Conservation (phyloP, 2,888 invertebrate genomes). For the Poecilus cupreus region DNA sequence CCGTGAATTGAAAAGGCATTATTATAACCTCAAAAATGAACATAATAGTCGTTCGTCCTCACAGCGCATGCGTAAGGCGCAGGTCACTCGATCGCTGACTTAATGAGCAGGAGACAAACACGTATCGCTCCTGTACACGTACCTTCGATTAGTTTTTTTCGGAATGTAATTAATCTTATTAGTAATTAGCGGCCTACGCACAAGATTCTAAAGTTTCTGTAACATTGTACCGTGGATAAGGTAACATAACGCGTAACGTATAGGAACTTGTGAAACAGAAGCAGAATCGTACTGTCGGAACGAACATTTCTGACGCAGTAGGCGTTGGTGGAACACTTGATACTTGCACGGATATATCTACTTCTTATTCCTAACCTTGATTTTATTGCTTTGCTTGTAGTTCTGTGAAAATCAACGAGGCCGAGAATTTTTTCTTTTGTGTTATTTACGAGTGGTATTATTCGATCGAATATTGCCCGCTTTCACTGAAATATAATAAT, state of each 20-base stretch:
- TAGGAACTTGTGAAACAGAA: background rate
- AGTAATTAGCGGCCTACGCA: constrained; percentile 40
- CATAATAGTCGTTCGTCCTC: no score
- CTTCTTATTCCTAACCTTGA: constrained; percentile 9
- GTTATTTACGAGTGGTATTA: background rate
- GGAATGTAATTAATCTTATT: constrained; percentile 42
- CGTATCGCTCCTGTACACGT: constrained; percentile 36
- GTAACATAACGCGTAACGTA: background rate
- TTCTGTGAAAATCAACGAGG: constrained; percentile 29
- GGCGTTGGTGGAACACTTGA: background rate
- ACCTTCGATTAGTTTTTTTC: constrained; percentile 43
- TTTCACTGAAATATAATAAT: no score
- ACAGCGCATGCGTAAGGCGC: background rate
- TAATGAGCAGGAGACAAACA: constrained; percentile 36
- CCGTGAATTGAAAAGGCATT: no score
- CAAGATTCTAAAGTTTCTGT: constrained; percentile 4
- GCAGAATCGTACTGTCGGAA: background rate
- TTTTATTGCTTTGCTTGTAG: constrained; percentile 29
- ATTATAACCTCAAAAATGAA: no score
- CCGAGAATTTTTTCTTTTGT: background rate
- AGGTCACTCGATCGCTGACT: constrained; percentile 34
- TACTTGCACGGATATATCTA: background rate
- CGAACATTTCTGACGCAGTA: background rate
- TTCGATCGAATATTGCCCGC: background rate
- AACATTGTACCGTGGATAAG: background rate